Evolutionary conservation across 2,113 vertebrate species (phyloP), one percentile per base, ranked within the genome.

Genomic region (Morone saxatilis): DNA sequence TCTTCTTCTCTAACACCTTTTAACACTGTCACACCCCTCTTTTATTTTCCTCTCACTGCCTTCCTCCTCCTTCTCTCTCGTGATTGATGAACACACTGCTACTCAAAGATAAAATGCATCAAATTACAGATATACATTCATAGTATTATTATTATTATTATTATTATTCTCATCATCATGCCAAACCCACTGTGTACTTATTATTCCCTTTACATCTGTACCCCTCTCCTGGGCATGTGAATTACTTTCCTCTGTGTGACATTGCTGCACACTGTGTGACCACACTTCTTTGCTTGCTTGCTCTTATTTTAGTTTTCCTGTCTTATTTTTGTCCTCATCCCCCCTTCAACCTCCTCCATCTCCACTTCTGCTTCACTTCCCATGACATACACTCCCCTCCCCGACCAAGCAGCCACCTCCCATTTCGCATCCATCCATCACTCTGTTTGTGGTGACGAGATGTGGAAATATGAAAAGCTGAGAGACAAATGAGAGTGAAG

Each of bases 351-450:
- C 88, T 87, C 82, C 76, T 84, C 77, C 40, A 2, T 88, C 85
- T 88, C 78, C 86, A 87, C 88, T 91, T 93, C 91, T 91, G 86
- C 93, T 83, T 91, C 92, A 90, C 89, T 90, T 89, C 79, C 88
- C 89, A 50, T 90, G 86, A 89, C 82, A 87, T 57, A 22, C 62
- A 8, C 51, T 62, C 71, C 22, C 36, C 31, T 22, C 69, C 47
- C 40, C 13, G 7, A 38, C 76, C 51, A 16, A 47, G 74, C 45
- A 60, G 14, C 80, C 82, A 56, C 81, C 31, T 89, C 72, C 59
- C 48, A 56, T 72, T 73, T 90, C 86, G 13, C 76, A 76, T 90
- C 51, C 51, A 51, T 66, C 88, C 59, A 85, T 91, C 84, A 86
- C 51, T 75, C 65, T 67, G 65, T 85, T 63, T 80, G 79, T 8